These are phyloP conservation scores for Phragmatobia fuliginosa DNA, from an alignment of 2,888 invertebrate genomes.

Conservation along the genomic window DNA sequence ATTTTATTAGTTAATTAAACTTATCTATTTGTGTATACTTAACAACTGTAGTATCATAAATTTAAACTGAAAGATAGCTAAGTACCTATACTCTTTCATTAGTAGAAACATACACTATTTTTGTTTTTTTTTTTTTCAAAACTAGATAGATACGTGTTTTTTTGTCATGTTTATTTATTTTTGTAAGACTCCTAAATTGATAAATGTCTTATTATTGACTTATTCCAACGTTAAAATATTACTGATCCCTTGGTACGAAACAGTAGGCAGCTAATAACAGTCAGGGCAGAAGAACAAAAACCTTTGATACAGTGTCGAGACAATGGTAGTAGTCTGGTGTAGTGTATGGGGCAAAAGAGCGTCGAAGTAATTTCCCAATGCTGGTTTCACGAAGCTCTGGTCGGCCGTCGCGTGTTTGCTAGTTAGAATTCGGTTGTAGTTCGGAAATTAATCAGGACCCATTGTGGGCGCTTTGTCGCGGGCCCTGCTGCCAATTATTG, in stretches of 20 bases:
- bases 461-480: slow-evolving; percentile 85
- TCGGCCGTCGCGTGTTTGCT: slow-evolving; percentile 81
- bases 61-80: too few relatives aligned
- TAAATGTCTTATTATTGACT: neutral
- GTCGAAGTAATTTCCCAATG: slow-evolving; percentile 73
- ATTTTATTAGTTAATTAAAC: neutral
- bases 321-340: slow-evolving; percentile 48
- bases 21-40: neutral
- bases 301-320: slow-evolving; percentile 39
- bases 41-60: too few relatives aligned
- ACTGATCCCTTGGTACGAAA: slow-evolving; percentile 16
- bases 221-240: neutral
- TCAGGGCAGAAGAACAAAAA: slow-evolving; percentile 35
- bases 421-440: slow-evolving; percentile 85
- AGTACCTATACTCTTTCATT: too few relatives aligned
- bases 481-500: slow-evolving; percentile 82
- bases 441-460: slow-evolving; percentile 85
- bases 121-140: neutral
- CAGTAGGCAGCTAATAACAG: slow-evolving; percentile 34
- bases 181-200: neutral
- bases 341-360: slow-evolving; percentile 62
- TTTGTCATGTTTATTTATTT: neutral
- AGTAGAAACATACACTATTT: too few relatives aligned
- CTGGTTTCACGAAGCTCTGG: slow-evolving; percentile 66
- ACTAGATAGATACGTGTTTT: neutral